Evolutionary conservation across 2,113 vertebrate species (phyloP).

Genomic region (Lates calcarifer): DNA sequence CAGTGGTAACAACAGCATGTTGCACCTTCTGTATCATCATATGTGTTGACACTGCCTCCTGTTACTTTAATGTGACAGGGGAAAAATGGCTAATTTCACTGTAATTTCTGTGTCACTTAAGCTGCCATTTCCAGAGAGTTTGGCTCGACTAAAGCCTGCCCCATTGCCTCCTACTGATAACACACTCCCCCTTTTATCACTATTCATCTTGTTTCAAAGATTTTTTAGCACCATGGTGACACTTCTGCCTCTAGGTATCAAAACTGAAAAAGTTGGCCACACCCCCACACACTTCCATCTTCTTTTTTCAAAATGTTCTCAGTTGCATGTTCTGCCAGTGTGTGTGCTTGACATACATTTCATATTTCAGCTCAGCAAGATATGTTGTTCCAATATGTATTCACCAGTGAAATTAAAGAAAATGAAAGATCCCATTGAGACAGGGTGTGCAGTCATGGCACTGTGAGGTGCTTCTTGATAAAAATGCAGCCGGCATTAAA

Average conservation of each 20-base stretch:
- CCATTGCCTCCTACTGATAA: neutral
- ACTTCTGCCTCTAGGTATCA: neutral
- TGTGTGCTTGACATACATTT: neutral
- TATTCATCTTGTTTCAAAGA: neutral
- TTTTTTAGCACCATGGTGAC: neutral
- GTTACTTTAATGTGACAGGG: neutral
- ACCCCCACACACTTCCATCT: neutral
- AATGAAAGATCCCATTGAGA: neutral
- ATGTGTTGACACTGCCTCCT: neutral
- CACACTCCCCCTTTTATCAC: no score
- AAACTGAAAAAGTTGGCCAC: neutral
- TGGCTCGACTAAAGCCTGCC: neutral
- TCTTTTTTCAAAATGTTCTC: neutral
- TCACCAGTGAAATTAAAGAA: neutral
- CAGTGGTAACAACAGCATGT: neutral
- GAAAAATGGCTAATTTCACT: neutral
- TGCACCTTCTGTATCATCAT: neutral
- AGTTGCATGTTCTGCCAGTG: neutral
- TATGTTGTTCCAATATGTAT: neutral
- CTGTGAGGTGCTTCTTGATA: neutral
- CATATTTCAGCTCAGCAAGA: constrained; percentile 7
- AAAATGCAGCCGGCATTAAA: constrained; percentile 4
- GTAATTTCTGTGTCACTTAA: neutral
- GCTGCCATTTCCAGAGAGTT: neutral
- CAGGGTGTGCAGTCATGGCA: neutral